Conservation (phyloP, 2,888 invertebrate genomes). For the Alviniconcha strummeri region DNA sequence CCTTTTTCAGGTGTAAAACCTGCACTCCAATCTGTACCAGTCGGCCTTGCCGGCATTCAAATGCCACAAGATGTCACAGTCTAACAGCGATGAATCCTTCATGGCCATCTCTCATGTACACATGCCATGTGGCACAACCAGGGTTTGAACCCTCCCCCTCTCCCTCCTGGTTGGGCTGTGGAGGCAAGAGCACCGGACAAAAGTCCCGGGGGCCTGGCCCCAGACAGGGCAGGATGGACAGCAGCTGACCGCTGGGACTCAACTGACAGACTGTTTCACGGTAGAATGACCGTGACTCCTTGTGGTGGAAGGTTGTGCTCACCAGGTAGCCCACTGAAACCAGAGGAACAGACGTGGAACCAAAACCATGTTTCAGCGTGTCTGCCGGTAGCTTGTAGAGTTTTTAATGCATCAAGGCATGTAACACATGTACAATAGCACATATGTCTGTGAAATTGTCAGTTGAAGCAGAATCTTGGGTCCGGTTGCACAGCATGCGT, state of each 20-base stretch:
- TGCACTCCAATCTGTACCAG: too few relatives aligned
- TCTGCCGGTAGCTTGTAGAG: too few relatives aligned
- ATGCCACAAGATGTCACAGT: not conserved
- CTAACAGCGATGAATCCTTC: slow-evolving; percentile 23
- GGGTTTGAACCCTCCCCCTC: not conserved
- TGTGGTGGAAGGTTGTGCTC: slow-evolving; percentile 22
- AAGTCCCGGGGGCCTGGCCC: slow-evolving; percentile 53
- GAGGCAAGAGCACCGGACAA: slow-evolving; percentile 45
- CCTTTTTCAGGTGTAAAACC: too few relatives aligned
- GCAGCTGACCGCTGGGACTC: slow-evolving; percentile 41
- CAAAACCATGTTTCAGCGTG: too few relatives aligned
- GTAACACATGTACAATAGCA: too few relatives aligned
- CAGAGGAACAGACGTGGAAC: too few relatives aligned
- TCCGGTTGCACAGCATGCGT: too few relatives aligned
- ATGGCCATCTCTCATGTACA: slow-evolving; percentile 26
- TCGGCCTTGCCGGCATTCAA: too few relatives aligned
- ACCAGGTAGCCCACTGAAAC: slow-evolving; percentile 7
- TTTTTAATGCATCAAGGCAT: too few relatives aligned
- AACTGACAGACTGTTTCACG: slow-evolving; percentile 51
- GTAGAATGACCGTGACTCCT: slow-evolving; percentile 33
- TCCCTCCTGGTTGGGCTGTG: not conserved
- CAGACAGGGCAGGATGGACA: slow-evolving; percentile 51
- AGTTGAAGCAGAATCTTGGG: too few relatives aligned
- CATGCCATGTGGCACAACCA: not conserved
- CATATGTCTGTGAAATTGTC: too few relatives aligned